Evolutionary conservation across 1,140 invertebrate species (phyloP).

Genomic region (Contarinia nasturtii): DNA sequence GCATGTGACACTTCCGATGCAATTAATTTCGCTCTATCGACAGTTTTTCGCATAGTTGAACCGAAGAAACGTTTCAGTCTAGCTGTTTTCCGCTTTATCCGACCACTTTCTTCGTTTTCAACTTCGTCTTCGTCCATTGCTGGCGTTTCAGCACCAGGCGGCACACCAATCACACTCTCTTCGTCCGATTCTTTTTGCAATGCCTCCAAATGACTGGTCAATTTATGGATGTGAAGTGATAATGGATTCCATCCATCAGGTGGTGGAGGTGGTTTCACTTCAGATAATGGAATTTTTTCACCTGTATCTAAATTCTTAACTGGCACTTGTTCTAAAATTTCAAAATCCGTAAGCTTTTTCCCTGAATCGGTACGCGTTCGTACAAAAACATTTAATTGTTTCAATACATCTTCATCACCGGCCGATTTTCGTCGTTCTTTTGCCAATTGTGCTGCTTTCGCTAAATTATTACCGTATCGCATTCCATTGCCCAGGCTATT

Average conservation of each 20-base stretch:
- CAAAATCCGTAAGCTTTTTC: constrained; percentile 64
- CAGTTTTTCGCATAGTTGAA: constrained; percentile 68
- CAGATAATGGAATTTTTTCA: constrained; percentile 24
- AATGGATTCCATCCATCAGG: constrained; percentile 43
- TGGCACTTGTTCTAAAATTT: constrained; percentile 83
- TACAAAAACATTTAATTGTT: constrained; percentile 54
- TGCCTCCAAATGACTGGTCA: constrained; percentile 27
- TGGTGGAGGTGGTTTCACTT: constrained; percentile 21
- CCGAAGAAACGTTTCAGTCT: constrained; percentile 73
- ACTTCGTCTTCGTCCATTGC: constrained; percentile 32
- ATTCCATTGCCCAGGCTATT: constrained; percentile 22
- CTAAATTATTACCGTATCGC: constrained; percentile 8
- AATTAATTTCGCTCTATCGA: constrained; percentile 76
- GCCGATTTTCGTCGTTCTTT: constrained; percentile 49
- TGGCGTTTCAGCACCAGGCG: constrained; percentile 35
- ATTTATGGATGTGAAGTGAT: constrained; percentile 83
- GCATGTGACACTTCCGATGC: constrained; percentile 73
- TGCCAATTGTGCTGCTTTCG: constrained; percentile 10
- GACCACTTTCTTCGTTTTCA: constrained; percentile 21
- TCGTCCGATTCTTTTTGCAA: constrained; percentile 51
- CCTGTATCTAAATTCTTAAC: constrained; percentile 87
- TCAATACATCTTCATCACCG: constrained; percentile 48
- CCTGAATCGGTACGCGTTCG: constrained; percentile 67
- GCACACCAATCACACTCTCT: constrained; percentile 62
- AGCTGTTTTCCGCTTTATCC: constrained; percentile 32